Conservation (phyloP, 2,113 vertebrate genomes). For the Tapirus terrestris region DNA sequence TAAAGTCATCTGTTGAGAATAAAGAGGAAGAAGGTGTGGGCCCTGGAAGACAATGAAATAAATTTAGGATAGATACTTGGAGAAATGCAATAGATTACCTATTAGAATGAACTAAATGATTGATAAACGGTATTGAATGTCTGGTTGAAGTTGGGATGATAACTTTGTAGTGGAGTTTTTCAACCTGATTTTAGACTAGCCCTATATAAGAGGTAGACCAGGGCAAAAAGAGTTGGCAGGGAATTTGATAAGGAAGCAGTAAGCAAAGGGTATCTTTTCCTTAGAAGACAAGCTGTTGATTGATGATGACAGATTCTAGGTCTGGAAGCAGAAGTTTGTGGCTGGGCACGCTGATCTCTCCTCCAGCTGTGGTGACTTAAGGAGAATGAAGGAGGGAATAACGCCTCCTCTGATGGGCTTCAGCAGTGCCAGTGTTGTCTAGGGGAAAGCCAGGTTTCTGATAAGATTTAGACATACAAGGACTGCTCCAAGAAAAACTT, state of each 20-base stretch:
- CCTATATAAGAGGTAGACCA: background rate
- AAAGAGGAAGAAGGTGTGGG: background rate
- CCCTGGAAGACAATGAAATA: background rate
- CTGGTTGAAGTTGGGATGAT: background rate
- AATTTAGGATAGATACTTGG: background rate
- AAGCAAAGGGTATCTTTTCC: background rate
- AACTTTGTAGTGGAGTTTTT: background rate
- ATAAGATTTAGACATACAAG: background rate
- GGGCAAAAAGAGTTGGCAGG: background rate
- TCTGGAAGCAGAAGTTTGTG: background rate
- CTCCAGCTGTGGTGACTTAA: background rate
- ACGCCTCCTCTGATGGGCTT: background rate
- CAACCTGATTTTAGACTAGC: background rate
- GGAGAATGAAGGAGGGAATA: background rate
- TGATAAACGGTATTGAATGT: background rate
- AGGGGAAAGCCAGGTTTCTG: background rate
- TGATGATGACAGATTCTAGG: background rate
- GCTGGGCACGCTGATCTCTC: background rate
- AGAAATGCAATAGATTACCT: background rate
- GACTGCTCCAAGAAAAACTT: background rate
- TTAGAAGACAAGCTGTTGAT: background rate
- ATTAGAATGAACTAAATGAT: background rate
- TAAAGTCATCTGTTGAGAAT: background rate
- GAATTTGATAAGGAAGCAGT: background rate
- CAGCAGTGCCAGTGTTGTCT: background rate